phyloP scores from a whole-genome alignment of 2,797 vertebrate genomes.

The Chloroceryle amazona region DNA sequence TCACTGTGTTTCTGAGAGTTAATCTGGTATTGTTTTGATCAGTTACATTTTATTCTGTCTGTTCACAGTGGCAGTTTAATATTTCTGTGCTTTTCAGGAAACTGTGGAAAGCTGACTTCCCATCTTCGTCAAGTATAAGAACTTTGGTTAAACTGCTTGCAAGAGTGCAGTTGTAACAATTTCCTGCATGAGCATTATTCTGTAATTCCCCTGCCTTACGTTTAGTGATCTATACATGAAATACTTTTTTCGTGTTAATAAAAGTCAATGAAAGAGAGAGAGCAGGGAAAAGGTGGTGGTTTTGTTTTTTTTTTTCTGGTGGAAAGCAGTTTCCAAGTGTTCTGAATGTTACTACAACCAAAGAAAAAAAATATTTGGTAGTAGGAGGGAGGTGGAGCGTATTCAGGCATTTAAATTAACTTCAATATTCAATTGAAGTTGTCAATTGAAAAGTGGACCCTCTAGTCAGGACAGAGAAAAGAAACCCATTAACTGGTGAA shows the following conservation, averaged over 20 bases:
- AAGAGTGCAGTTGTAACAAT: neutral
- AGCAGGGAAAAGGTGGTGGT: neutral
- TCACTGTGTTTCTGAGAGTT: neutral
- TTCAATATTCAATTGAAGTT: neutral
- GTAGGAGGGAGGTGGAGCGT: neutral
- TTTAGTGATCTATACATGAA: neutral
- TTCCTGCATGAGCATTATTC: neutral
- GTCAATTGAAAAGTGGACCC: neutral
- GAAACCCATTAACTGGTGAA: neutral
- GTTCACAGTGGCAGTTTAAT: neutral
- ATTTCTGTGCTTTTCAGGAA: conserved; percentile 18
- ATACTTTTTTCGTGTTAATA: neutral
- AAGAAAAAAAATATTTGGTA: neutral
- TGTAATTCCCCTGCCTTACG: neutral
- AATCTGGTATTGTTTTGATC: neutral
- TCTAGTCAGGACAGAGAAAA: neutral
- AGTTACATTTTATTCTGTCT: neutral
- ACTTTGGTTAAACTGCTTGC: neutral
- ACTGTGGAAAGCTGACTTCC: neutral
- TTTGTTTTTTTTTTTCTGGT: neutral
- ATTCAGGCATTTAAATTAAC: neutral
- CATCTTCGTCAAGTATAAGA: neutral
- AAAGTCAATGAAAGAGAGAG: neutral
- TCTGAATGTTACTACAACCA: neutral
- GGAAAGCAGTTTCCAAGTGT: neutral